phyloP scores from a whole-genome alignment of 2,797 vertebrate species.

The Mus minutoides region DNA sequence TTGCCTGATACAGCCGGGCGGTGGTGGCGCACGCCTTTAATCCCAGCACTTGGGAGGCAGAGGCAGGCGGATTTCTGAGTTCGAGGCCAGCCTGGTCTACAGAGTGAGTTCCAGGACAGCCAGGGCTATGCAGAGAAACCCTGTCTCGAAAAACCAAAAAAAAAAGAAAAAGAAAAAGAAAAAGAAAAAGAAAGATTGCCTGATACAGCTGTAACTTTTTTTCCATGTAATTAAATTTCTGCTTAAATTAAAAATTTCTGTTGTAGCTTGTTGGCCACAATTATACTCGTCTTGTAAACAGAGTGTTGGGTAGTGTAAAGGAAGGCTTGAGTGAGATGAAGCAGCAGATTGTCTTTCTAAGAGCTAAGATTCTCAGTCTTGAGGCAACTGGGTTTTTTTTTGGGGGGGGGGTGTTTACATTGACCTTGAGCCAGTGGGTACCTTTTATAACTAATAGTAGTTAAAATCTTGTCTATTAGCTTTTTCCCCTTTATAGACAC shows the following conservation, averaged over 20 bases:
- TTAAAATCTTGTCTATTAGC: constrained; percentile 43
- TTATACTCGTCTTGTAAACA: constrained; percentile 69
- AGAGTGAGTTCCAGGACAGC: no score
- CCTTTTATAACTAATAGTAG: constrained; percentile 18
- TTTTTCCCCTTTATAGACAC: background rate
- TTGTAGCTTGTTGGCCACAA: constrained; percentile 73
- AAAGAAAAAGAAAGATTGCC: no score
- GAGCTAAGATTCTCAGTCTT: background rate
- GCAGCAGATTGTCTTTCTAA: background rate
- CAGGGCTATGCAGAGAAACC: no score
- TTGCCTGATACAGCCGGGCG: background rate
- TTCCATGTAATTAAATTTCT: constrained; percentile 51
- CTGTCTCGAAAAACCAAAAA: no score
- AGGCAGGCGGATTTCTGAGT: no score
- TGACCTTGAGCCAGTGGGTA: background rate
- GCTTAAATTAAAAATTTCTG: constrained; percentile 80
- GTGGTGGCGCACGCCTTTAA: no score
- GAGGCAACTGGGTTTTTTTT: background rate
- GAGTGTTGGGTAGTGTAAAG: constrained; percentile 80
- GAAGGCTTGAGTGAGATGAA: constrained; percentile 76
- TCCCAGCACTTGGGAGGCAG: no score
- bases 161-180: no score
- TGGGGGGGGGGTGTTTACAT: background rate
- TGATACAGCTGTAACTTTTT: constrained; percentile 20
- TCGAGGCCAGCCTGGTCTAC: no score